phyloP scores from a whole-genome alignment of 2,113 vertebrate genomes.

The Onychorhynchus coronatus region DNA sequence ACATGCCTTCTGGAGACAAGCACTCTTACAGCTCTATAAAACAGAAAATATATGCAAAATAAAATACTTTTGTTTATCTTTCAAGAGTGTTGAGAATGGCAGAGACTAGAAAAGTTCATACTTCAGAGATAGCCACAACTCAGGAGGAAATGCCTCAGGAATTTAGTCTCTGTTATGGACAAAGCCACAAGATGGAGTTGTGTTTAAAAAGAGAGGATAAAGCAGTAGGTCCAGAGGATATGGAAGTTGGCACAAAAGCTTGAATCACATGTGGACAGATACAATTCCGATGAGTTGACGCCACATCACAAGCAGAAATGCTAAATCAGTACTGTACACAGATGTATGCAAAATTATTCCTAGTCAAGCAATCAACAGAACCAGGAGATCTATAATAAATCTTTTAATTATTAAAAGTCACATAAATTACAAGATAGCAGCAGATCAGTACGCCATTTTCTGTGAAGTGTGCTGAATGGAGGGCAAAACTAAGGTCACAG shows the following conservation, averaged over 20 bases:
- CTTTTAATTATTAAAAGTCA: neutral
- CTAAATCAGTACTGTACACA: neutral
- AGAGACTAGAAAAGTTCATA: neutral
- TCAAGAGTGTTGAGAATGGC: neutral
- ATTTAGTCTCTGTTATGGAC: neutral
- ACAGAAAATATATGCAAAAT: neutral
- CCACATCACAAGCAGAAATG: neutral
- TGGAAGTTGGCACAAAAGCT: neutral
- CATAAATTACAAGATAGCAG: neutral
- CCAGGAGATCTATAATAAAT: neutral
- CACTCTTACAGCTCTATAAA: neutral
- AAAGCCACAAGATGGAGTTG: neutral
- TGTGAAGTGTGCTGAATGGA: neutral
- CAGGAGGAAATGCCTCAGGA: neutral
- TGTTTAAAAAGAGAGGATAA: neutral
- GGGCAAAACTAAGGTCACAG: neutral
- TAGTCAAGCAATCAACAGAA: neutral
- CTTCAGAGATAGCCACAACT: neutral
- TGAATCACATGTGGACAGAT: neutral
- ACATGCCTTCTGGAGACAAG: neutral
- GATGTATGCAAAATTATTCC: neutral
- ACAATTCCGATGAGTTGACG: neutral
- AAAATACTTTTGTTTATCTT: neutral
- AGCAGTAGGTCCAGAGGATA: neutral
- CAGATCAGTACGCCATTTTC: neutral